These are phyloP conservation scores for Pachycephus smyrnensis DNA, from an alignment of 2,888 invertebrate genomes.

Conservation along the genomic window DNA sequence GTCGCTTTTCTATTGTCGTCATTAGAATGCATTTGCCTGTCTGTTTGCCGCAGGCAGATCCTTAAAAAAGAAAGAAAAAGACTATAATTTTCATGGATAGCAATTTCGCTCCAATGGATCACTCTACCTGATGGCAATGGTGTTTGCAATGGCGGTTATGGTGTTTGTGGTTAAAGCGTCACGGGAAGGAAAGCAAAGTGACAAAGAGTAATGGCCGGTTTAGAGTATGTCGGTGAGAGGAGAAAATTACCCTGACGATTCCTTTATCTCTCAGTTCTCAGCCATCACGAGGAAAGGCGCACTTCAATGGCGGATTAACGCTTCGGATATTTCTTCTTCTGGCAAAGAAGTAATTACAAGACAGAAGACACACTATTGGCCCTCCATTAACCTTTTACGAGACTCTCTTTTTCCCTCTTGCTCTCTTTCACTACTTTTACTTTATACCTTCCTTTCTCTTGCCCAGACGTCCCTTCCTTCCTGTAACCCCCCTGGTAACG, in stretches of 20 bases:
- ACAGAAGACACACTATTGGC: not conserved
- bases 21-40: not conserved
- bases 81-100: not conserved
- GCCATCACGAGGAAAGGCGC: not conserved
- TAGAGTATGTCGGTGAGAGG: constrained; percentile 20
- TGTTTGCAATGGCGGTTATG: not conserved
- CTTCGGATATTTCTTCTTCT: not conserved
- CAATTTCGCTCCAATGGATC: not conserved
- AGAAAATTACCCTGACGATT: not conserved
- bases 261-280: constrained; percentile 1
- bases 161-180: constrained; percentile 1
- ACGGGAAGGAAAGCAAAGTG: constrained; percentile 22
- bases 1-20: not conserved
- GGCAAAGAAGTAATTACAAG: not conserved
- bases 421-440: constrained; percentile 10
- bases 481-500: not conserved
- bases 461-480: too few relatives aligned
- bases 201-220: constrained; percentile 35
- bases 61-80: not conserved
- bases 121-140: not conserved
- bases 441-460: constrained; percentile 9
- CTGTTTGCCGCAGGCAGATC: too few relatives aligned
- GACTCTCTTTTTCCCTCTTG: constrained; percentile 14
- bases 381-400: not conserved
- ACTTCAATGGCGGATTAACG: not conserved